A percentile compares a stretch with the other conserved stretches of the same genome.
These are phyloP conservation scores for Rhea americana DNA, from an alignment of 2,113 vertebrate species.

Conservation along the genomic window DNA sequence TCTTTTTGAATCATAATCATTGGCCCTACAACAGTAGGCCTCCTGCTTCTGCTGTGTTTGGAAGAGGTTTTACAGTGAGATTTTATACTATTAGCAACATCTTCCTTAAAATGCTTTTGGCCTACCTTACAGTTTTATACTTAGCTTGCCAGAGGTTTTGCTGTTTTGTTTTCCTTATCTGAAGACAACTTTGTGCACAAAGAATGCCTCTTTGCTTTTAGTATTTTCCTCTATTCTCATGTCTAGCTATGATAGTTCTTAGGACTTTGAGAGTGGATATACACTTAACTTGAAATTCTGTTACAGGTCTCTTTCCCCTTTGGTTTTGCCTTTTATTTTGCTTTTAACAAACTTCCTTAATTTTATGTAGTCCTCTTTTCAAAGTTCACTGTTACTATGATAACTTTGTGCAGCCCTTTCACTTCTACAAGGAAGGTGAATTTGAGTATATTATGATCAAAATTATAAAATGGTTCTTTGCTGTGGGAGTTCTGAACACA, in stretches of 20 bases:
- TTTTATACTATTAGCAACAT: slow-evolving; percentile 29
- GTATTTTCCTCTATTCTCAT: neutral
- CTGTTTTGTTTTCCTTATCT: slow-evolving; percentile 54
- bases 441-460: slow-evolving; percentile 17
- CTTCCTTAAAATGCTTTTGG: slow-evolving; percentile 33
- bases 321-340: neutral
- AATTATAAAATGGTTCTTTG: neutral
- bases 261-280: neutral
- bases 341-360: slow-evolving; percentile 9
- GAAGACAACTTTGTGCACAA: neutral
- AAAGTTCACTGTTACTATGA: neutral
- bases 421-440: neutral
- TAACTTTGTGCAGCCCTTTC: slow-evolving; percentile 11
- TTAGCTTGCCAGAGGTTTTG: slow-evolving; percentile 25
- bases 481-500: neutral
- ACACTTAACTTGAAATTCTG: neutral
- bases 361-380: neutral
- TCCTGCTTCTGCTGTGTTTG: slow-evolving; percentile 32
- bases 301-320: neutral
- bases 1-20: neutral
- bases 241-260: neutral
- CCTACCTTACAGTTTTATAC: neutral
- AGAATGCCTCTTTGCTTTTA: neutral
- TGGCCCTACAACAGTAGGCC: neutral
- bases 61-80: slow-evolving; percentile 19